These are phyloP conservation scores for Apteryx mantelli DNA, from an alignment of 2,113 vertebrate species.

Conservation along the genomic window DNA sequence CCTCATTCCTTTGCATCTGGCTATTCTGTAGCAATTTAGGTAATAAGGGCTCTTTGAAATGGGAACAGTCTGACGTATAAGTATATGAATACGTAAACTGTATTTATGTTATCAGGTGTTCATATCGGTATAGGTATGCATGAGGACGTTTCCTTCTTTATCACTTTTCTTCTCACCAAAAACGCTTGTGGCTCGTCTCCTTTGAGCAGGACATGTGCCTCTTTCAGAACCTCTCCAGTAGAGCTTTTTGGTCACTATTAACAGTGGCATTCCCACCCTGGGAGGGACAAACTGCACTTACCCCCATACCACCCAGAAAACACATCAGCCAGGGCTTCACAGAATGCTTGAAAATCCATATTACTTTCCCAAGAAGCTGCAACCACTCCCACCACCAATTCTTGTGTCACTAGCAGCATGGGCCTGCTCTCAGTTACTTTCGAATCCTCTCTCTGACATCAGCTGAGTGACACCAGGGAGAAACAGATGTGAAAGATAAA, in stretches of 20 bases:
- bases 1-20: conserved; percentile 41
- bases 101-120: conserved; percentile 37
- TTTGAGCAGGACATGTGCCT: neutral
- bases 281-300: neutral
- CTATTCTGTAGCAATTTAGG: conserved; percentile 53
- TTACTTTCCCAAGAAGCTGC: neutral
- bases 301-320: neutral
- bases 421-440: neutral
- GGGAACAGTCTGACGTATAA: conserved; percentile 40
- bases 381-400: neutral
- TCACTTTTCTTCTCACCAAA: neutral
- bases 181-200: neutral
- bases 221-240: neutral
- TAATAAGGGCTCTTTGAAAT: conserved; percentile 61
- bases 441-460: neutral
- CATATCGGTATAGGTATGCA: conserved; percentile 15
- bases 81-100: conserved; percentile 52
- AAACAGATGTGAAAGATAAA: conserved; percentile 16
- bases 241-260: neutral
- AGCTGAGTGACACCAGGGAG: neutral
- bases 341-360: neutral
- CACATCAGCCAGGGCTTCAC: neutral
- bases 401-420: neutral
- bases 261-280: neutral
- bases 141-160: neutral